Evolutionary conservation across 2,113 vertebrate genomes (phyloP).

Genomic region (Tamias sibiricus): DNA sequence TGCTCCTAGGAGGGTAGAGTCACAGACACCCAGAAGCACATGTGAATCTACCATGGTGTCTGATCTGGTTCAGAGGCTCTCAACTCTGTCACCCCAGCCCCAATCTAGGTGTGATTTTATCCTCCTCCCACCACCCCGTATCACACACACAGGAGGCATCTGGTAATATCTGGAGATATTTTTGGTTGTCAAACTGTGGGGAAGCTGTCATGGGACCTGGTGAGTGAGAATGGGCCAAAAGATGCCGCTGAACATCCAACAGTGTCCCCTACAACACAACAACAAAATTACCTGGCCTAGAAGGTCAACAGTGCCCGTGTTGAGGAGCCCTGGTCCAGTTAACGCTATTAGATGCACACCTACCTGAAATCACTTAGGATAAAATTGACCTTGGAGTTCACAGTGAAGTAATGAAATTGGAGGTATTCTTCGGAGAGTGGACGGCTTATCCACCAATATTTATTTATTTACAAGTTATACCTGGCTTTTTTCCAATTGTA

Average conservation of each 20-base stretch:
- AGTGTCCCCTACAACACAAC: neutral
- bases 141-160: neutral
- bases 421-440: conserved; percentile 49
- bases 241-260: neutral
- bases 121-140: too few species aligned
- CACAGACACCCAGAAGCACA: neutral
- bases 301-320: neutral
- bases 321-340: conserved; percentile 10
- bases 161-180: neutral
- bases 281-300: neutral
- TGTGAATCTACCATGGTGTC: neutral
- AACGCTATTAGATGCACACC: conserved; percentile 27
- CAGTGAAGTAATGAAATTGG: conserved; percentile 56
- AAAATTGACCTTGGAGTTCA: conserved; percentile 60
- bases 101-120: neutral
- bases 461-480: conserved; percentile 59
- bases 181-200: neutral
- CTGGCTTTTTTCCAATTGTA: conserved; percentile 5
- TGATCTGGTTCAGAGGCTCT: neutral
- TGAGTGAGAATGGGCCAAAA: neutral
- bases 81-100: neutral
- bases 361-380: conserved; percentile 43
- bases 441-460: conserved; percentile 39
- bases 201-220: neutral
- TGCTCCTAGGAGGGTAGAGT: neutral